These are phyloP conservation scores for Heteromormyrus szaboi DNA, from an alignment of 2,797 vertebrate genomes.

Conservation along the genomic window DNA sequence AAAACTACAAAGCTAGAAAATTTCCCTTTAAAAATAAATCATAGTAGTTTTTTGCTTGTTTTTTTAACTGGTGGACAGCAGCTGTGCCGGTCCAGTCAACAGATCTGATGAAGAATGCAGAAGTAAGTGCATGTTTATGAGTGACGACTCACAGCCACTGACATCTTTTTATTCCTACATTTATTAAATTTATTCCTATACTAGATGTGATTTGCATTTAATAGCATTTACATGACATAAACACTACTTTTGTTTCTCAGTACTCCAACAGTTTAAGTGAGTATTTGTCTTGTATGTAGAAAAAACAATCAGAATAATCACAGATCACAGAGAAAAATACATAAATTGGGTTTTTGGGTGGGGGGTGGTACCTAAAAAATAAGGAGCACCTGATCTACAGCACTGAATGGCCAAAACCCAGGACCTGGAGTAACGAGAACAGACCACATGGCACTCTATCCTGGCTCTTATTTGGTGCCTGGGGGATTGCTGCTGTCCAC, in stretches of 20 bases:
- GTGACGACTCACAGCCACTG: background rate
- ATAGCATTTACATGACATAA: background rate
- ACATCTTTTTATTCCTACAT: background rate
- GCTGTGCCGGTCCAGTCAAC: background rate
- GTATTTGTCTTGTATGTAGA: background rate
- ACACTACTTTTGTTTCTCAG: background rate
- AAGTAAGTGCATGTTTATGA: background rate
- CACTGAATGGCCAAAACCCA: background rate
- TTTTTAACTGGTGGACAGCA: background rate
- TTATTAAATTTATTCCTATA: background rate
- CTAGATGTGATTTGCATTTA: background rate
- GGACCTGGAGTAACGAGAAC: background rate
- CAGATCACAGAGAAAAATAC: background rate
- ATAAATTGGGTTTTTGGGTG: background rate
- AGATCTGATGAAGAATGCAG: background rate
- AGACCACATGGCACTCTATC: background rate
- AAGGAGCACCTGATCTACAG: background rate
- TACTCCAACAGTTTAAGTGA: background rate
- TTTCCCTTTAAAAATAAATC: background rate
- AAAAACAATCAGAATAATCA: background rate
- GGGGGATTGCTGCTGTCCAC: background rate
- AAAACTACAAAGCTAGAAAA: background rate
- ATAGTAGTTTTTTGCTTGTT: background rate
- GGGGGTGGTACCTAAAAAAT: background rate
- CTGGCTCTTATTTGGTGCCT: slow-evolving; percentile 1